Base-by-base conservation (phyloP, 92 coral and sea anemone genomes). In the Phenganax subtilis region DNA sequence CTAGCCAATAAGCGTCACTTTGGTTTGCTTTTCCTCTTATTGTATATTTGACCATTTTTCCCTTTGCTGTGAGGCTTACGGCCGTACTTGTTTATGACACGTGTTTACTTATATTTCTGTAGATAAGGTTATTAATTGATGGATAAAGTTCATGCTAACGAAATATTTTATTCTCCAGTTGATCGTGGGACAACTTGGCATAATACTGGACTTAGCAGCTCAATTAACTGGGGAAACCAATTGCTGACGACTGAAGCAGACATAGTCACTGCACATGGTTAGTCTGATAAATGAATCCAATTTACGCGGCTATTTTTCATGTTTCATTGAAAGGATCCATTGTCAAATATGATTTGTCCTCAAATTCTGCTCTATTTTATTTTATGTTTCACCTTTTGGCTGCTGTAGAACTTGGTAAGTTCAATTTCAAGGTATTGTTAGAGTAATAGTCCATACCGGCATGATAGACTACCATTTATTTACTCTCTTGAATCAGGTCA, bases 191-290 rank as follows among this genome's bases (percentile, higher is more conserved):
- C 47, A 37, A 37, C 92, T 75, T 92, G 91, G 85, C 85, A 90
- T 37, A 94, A 94, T 86, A 94, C 98, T 25, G 98, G 98, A 10
- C 90, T 94, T 3, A 94, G 98, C 79, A 94, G 98, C 80, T 87
- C 92, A 10, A 68, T 94, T 27, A 94, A 94, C 81, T 92, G 98
- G 98, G 89, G 83, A 0, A 85, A 91, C 37, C 80, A 88, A 31
- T 79, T 94, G 57, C 86, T 94, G 7, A 94, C 97, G 10, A 93
- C 92, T 57, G 98, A 94, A 69, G 98, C 98, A 30, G 98, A 94
- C 81, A 94, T 94, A 73, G 97, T 94, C 44, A 94, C 98, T 44
- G 98, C 98, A 15, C 98, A 94, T 65, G 98, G 98, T 93, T 80
- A 72, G 92, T 53, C 27, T 66, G 54, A 52, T 31, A 10, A 27